phyloP scores from a whole-genome alignment of 2,113 vertebrate species.

The Calyptommatus sinebrachiatus region DNA sequence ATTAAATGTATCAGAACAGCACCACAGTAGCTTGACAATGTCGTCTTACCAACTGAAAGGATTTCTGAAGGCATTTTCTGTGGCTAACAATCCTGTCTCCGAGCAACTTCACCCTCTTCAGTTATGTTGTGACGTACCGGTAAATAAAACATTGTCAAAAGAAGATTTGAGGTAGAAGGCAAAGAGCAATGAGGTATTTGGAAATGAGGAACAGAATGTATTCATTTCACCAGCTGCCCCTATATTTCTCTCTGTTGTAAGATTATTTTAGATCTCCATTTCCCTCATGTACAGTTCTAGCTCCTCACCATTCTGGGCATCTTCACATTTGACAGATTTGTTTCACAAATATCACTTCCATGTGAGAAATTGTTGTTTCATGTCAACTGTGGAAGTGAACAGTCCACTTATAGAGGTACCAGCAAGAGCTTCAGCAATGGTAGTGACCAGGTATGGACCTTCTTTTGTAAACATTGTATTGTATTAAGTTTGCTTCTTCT shows the following conservation, averaged over 20 bases:
- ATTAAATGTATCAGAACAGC: no score
- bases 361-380: not conserved
- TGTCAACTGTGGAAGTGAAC: not conserved
- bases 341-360: not conserved
- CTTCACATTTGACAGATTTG: not conserved
- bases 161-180: not conserved
- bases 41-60: no score
- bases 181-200: not conserved
- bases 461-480: not conserved
- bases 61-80: no score
- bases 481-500: not conserved
- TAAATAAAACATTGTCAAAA: not conserved
- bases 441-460: no score
- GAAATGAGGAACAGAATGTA: not conserved
- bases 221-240: constrained; percentile 1
- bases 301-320: not conserved
- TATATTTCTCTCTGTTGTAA: constrained; percentile 11
- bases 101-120: no score
- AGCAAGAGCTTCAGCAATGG: not conserved
- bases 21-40: no score
- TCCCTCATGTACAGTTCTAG: constrained; percentile 9
- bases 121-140: no score
- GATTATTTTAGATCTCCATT: not conserved
- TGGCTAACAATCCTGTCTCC: no score
- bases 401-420: not conserved